Evolutionary conservation across 2,888 invertebrate species (phyloP).

Genomic region (Hartigia nigra): DNA sequence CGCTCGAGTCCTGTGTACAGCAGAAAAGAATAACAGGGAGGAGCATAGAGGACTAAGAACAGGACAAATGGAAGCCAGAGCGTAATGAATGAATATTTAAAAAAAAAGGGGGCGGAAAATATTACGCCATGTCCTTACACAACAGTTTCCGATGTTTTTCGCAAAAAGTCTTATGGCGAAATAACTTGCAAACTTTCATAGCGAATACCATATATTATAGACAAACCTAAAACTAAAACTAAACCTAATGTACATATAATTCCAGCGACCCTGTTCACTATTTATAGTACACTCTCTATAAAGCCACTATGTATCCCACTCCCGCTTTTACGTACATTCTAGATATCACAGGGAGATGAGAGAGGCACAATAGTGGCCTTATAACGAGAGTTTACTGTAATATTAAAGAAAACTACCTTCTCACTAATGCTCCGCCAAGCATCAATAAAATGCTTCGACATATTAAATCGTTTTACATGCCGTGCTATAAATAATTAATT

Average conservation of each 20-base stretch:
- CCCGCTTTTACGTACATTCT: no score
- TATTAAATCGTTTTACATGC: no score
- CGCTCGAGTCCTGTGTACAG: not conserved
- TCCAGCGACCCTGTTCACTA: no score
- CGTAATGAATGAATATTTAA: constrained; percentile 6
- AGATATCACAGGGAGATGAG: no score
- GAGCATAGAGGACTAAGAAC: not conserved
- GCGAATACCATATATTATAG: not conserved
- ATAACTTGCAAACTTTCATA: not conserved
- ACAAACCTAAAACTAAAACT: not conserved
- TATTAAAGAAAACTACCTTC: not conserved
- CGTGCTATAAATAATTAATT: not conserved
- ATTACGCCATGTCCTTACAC: not conserved
- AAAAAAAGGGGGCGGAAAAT: not conserved
- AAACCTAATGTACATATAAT: no score
- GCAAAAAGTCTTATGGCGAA: not conserved
- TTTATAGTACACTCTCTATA: no score
- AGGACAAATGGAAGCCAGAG: not conserved
- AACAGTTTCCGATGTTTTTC: not conserved
- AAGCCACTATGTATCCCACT: no score
- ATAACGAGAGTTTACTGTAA: no score
- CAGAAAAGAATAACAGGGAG: not conserved
- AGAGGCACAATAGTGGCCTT: no score
- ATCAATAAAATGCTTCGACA: not conserved
- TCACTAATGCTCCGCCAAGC: not conserved